Conservation (phyloP, 2,888 invertebrate species). For the Portevinia maculata region DNA sequence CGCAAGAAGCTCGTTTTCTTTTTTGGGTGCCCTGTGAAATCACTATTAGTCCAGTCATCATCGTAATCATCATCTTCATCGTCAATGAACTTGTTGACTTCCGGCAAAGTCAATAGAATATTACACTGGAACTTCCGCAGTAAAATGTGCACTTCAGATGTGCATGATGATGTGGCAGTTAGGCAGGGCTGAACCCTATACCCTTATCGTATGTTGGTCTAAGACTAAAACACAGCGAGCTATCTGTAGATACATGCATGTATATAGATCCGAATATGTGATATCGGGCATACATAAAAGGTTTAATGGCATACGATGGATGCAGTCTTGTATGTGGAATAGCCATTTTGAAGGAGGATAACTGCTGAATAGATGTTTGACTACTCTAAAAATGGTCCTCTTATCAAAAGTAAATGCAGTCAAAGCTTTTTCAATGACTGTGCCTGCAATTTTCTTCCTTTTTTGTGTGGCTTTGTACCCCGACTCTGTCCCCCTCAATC, state of each 20-base stretch:
- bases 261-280: background rate
- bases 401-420: slow-evolving; percentile 67
- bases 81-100: slow-evolving; percentile 73
- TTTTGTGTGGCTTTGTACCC: background rate
- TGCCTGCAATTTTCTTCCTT: slow-evolving; percentile 36
- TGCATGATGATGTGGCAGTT: slow-evolving; percentile 46
- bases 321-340: slow-evolving; percentile 39
- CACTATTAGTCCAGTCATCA: too few relatives aligned
- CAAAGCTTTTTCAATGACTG: slow-evolving; percentile 59
- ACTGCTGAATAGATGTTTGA: slow-evolving; percentile 65
- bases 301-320: slow-evolving; percentile 58
- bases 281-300: slow-evolving; percentile 49
- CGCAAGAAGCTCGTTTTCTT: too few relatives aligned
- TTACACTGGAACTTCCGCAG: slow-evolving; percentile 71
- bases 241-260: background rate
- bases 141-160: slow-evolving; percentile 58
- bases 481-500: too few relatives aligned
- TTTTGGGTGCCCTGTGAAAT: too few relatives aligned
- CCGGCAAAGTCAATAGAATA: slow-evolving; percentile 69
- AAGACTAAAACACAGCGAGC: slow-evolving; percentile 35
- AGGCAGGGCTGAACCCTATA: slow-evolving; percentile 10
- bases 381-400: slow-evolving; percentile 54
- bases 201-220: background rate
- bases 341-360: slow-evolving; percentile 42
- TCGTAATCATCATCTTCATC: slow-evolving; percentile 61